A percentile compares a stretch with the other conserved stretches of the same genome.
These are phyloP conservation scores for Lordiphosa fenestrarum DNA, from an alignment of 2,888 invertebrate genomes.

Conservation along the genomic window DNA sequence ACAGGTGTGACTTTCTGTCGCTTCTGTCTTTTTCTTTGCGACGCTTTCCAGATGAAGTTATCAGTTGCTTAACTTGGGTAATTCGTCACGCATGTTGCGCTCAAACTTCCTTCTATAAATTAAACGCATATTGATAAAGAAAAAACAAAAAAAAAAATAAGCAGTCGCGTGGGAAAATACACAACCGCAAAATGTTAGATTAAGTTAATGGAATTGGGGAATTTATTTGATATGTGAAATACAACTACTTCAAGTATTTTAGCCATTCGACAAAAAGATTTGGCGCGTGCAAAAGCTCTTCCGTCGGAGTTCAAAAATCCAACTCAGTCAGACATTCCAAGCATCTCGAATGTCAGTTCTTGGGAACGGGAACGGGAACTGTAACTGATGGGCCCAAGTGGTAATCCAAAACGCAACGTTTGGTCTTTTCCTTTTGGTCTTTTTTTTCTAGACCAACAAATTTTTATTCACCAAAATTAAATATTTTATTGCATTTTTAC, in stretches of 20 bases:
- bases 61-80: neutral
- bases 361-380: slow-evolving; percentile 22
- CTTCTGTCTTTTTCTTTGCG: neutral
- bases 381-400: slow-evolving; percentile 6
- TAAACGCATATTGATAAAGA: slow-evolving; percentile 19
- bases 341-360: slow-evolving; percentile 28
- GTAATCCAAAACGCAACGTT: slow-evolving; percentile 30
- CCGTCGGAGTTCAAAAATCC: slow-evolving; percentile 17
- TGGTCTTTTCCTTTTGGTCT: neutral
- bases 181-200: slow-evolving; percentile 1
- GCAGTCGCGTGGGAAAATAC: neutral
- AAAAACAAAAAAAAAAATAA: too few species aligned
- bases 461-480: too few species aligned
- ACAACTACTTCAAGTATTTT: too few species aligned
- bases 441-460: slow-evolving; percentile 14
- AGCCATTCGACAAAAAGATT: slow-evolving; percentile 2
- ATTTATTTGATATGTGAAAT: slow-evolving; percentile 2
- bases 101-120: slow-evolving; percentile 41
- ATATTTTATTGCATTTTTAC: too few species aligned
- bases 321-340: slow-evolving; percentile 31
- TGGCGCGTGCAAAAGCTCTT: slow-evolving; percentile 35
- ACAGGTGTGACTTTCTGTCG: too few species aligned
- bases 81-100: slow-evolving; percentile 37
- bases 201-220: too few species aligned
- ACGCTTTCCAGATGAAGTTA: neutral